Base-by-base conservation (phyloP, 2,113 vertebrate genomes). In the Oncorhynchus nerka region DNA sequence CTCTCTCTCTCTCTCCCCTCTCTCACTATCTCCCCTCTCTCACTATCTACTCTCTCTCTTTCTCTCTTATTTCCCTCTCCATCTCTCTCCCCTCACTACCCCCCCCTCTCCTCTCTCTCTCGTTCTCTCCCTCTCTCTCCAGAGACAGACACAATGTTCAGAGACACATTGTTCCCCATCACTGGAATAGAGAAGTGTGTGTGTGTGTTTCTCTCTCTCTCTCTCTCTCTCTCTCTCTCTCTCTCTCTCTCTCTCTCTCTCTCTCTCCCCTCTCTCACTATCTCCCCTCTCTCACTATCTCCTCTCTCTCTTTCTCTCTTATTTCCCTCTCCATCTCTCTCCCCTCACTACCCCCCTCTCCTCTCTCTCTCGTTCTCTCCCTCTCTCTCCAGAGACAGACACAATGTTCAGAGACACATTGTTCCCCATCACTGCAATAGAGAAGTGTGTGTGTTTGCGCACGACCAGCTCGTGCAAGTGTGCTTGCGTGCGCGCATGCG, bases 301-400 rank as follows among this genome's bases (percentile, higher is more conserved):
- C 34, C 6, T 4, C 85, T 79, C 79, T 26, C 72, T 69, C 79
- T 82, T 80, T 82, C 80, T 76, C 67, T 85, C 79, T 3, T 34
- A 34, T 34, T 34, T 34, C 34, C 34, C 5, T 34, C 34, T 34
- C 34, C 34, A 73, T 59, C 67, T 30, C 80, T 79, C 80, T 85
- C 66, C 80, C 73, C 22, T 28, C 86, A 83, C 57, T 68, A 71
- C 30, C 34, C 34, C 6, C 8, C 75, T 86, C 39, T 11, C 39
- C 9, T 3, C 39, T 45, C 39, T 45, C 39, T 39, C 8, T 39
- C 39, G 2, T 8, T 39, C 39, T 39, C 7, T 39, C 1, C 7
- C 7, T 39, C 7, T 8, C 39, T 39, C 39, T 9, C 8, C 39
- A 45, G 39, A 45, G 8, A 9, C 8, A 45, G 39, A 45, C 39